These are phyloP conservation scores for Philereme transversata DNA, from an alignment of 2,888 invertebrate genomes.

Conservation along the genomic window DNA sequence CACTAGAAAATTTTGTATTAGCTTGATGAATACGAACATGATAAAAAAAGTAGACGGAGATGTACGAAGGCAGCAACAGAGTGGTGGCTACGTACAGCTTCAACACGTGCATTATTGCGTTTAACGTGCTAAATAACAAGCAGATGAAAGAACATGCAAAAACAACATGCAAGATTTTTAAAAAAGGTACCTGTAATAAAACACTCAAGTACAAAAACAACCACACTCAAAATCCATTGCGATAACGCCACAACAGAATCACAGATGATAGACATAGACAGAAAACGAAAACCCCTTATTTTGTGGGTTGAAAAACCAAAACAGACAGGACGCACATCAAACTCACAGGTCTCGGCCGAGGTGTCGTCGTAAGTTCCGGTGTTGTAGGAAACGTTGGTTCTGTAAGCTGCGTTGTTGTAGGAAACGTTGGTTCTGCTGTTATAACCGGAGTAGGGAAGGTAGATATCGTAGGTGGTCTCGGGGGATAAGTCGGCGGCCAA, in stretches of 20 bases:
- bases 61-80: no score
- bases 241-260: background rate
- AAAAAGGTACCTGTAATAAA: background rate
- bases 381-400: conserved; percentile 7
- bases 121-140: background rate
- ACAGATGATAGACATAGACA: background rate
- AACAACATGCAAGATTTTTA: background rate
- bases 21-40: background rate
- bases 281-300: background rate
- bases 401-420: conserved; percentile 2
- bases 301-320: background rate
- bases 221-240: background rate
- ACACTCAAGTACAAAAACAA: background rate
- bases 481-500: background rate
- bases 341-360: conserved; percentile 17
- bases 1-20: background rate
- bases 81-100: no score
- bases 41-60: no score
- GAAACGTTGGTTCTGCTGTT: conserved; percentile 6
- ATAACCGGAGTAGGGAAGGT: conserved; percentile 7
- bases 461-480: conserved; percentile 4
- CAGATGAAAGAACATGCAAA: background rate
- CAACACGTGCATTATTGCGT: background rate
- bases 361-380: conserved; percentile 5
- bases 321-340: conserved; percentile 4